phyloP scores from a whole-genome alignment of 1,140 invertebrate genomes.

The Drosophila setifemur region DNA sequence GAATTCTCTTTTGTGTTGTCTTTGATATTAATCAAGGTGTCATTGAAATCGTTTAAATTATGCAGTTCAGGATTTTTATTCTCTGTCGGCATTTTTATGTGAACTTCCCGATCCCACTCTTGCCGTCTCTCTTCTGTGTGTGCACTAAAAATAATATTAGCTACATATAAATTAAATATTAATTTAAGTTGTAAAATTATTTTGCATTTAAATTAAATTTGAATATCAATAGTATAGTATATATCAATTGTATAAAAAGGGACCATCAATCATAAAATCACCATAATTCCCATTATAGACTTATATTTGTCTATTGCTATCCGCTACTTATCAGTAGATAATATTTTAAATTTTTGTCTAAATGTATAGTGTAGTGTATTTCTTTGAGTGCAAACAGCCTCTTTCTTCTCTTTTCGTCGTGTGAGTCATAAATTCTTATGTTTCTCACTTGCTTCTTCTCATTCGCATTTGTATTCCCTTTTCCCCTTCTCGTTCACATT shows the following conservation, averaged over 20 bases:
- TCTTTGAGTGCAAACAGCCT: constrained; percentile 39
- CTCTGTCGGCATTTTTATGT: constrained; percentile 63
- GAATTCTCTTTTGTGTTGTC: constrained; percentile 49
- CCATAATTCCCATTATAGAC: too few relatives aligned
- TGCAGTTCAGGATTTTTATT: constrained; percentile 68
- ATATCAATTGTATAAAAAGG: too few relatives aligned
- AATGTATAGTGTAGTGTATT: too few relatives aligned
- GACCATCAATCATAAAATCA: too few relatives aligned
- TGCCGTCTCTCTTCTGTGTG: background rate
- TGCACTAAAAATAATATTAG: constrained; percentile 8
- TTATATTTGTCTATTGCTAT: too few relatives aligned
- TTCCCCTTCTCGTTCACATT: constrained; percentile 5
- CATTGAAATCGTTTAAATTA: constrained; percentile 82
- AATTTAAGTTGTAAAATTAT: too few relatives aligned
- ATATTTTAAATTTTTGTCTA: too few relatives aligned
- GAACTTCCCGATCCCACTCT: constrained; percentile 29
- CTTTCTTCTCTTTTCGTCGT: constrained; percentile 32
- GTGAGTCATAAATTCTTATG: constrained; percentile 67
- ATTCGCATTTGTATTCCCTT: constrained; percentile 7
- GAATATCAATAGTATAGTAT: too few relatives aligned
- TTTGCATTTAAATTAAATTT: too few relatives aligned
- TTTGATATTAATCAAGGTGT: constrained; percentile 82
- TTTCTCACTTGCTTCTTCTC: constrained; percentile 17
- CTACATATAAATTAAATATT: too few relatives aligned
- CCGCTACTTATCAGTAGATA: too few relatives aligned